phyloP scores from a whole-genome alignment of 1,140 invertebrate species.

The Sycophila sp. region DNA sequence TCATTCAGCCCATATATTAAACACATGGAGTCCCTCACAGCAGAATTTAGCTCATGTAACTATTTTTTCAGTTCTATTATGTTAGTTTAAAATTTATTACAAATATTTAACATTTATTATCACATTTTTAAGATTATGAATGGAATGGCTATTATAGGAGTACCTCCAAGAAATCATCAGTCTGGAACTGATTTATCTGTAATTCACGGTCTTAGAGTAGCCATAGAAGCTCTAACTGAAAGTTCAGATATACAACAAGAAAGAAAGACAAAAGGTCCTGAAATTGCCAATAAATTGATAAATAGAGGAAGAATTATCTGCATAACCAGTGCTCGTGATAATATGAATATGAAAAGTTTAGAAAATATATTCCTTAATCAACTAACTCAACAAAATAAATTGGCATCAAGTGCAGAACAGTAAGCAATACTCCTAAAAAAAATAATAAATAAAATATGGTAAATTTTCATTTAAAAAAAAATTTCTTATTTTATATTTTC shows the following conservation, averaged over 20 bases:
- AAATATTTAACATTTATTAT: neutral
- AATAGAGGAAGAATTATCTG: conserved; percentile 88
- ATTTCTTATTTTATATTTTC: conserved; percentile 48
- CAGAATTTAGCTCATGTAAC: conserved; percentile 86
- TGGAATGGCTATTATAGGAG: conserved; percentile 77
- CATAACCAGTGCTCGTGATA: conserved; percentile 86
- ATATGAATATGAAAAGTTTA: conserved; percentile 83
- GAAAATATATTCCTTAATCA: conserved; percentile 87
- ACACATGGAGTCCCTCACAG: conserved; percentile 81
- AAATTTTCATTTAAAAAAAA: neutral
- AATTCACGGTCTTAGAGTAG: conserved; percentile 85
- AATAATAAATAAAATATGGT: neutral
- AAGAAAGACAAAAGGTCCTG: conserved; percentile 68
- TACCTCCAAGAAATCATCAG: conserved; percentile 69
- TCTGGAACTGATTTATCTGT: conserved; percentile 75
- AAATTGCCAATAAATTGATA: conserved; percentile 69
- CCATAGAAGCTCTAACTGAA: conserved; percentile 86
- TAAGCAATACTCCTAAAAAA: conserved; percentile 54
- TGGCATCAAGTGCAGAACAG: conserved; percentile 71
- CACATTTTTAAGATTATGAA: conserved; percentile 71
- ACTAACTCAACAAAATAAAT: conserved; percentile 82
- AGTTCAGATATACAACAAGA: conserved; percentile 78
- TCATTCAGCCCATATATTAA: conserved; percentile 79
- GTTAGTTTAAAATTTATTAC: neutral
- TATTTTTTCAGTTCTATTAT: conserved; percentile 18